Conservation (phyloP, 2,113 vertebrate genomes). For the Poeciliopsis occidentalis region DNA sequence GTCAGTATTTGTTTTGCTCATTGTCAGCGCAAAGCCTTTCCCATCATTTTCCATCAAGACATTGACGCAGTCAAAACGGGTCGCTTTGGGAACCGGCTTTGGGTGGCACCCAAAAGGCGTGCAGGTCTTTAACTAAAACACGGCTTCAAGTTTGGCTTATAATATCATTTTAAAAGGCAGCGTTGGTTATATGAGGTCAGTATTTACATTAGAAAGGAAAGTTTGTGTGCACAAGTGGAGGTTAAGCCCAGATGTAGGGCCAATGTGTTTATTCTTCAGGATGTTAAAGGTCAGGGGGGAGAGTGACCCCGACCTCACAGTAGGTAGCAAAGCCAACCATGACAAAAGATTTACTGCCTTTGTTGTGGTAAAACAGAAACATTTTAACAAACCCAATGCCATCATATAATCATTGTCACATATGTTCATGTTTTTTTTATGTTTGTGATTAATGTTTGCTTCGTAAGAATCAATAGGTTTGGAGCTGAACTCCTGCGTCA, state of each 20-base stretch:
- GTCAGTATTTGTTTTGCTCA: constrained; percentile 71
- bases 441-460: neutral
- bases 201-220: neutral
- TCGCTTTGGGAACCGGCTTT: constrained; percentile 13
- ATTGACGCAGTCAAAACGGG: constrained; percentile 15
- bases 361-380: too few species aligned
- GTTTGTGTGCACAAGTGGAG: neutral
- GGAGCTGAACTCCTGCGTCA: neutral
- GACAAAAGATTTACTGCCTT: too few species aligned
- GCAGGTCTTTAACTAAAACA: neutral
- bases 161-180: neutral
- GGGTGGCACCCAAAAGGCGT: too few species aligned
- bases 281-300: constrained; percentile 55
- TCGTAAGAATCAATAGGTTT: neutral
- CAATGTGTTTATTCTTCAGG: constrained; percentile 35
- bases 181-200: neutral
- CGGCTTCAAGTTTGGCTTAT: neutral
- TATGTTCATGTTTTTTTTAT: neutral
- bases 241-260: constrained; percentile 54
- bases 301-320: constrained; percentile 2
- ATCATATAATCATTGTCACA: neutral
- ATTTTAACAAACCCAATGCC: neutral
- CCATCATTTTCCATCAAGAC: constrained; percentile 38
- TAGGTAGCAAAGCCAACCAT: too few species aligned
- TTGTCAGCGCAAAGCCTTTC: constrained; percentile 61